These are phyloP conservation scores for Amphiura filiformis DNA, from an alignment of 35 echinoderm and acorn worm genomes.

Conservation along the genomic window DNA sequence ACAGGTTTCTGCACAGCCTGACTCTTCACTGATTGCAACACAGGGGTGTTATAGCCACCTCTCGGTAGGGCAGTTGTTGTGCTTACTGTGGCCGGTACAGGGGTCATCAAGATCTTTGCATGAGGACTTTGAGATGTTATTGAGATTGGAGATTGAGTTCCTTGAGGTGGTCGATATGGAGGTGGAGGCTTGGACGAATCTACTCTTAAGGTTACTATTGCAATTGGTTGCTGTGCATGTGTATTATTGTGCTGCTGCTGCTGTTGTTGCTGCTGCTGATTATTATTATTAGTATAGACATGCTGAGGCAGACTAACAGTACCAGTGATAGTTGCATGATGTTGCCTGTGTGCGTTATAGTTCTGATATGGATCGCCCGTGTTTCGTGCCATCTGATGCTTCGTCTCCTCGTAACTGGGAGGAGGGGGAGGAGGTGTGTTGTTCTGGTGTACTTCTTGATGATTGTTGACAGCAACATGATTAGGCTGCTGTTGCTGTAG, in stretches of 20 bases:
- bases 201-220: slow-evolving; percentile 39
- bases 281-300: slow-evolving; percentile 6
- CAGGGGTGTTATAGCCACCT: slow-evolving; percentile 43
- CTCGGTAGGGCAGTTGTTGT: slow-evolving; percentile 68
- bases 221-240: no score
- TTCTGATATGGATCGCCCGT: neutral
- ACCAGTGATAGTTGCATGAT: neutral
- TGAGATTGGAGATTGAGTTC: neutral
- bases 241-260: no score
- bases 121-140: slow-evolving; percentile 31
- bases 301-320: neutral
- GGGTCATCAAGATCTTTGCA: slow-evolving; percentile 43
- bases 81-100: slow-evolving; percentile 80
- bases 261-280: slow-evolving; percentile 27
- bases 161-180: slow-evolving; percentile 64
- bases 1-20: slow-evolving; percentile 83
- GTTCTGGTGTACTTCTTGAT: neutral
- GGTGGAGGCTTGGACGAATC: slow-evolving; percentile 39
- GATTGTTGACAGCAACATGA: neutral
- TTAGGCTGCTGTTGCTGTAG: neutral
- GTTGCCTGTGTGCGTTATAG: neutral
- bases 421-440: neutral
- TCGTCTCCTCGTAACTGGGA: neutral
- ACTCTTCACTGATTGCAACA: slow-evolving; percentile 69
- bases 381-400: neutral